Base-by-base conservation (phyloP, 2,888 invertebrate genomes). In the Lasioglossum leucozonium region DNA sequence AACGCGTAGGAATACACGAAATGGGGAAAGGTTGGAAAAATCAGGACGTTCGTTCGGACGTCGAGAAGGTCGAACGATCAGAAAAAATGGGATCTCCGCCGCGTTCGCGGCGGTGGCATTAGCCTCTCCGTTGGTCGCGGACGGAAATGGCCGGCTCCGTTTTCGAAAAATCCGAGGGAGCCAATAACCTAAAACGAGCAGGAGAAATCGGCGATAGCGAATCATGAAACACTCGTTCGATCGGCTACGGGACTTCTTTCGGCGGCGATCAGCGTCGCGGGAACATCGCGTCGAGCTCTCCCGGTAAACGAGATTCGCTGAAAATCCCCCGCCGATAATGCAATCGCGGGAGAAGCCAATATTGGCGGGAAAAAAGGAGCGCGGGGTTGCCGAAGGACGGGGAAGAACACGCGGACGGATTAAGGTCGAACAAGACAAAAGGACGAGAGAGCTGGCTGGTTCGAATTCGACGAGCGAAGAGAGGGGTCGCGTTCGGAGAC, bases 341-440 rank as follows among this genome's bases (percentile, higher is more conserved):
- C 58, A 74, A 82, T 81, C 74, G 58, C 74, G 51, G 51, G 47
- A 18, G 71, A 40, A 26, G 58, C 22, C 69, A 58, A 81, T 82
- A 75, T 82, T 82, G 74, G 81, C 62, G 80, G 62, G 82, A 51
- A 80, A 77, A n/a, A 77, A 47, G 71, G 62, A 55, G 51, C 47
- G n/a, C 16, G 26, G n/a, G 16, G 42, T 65, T 51, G 40, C 30
- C 58, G 40, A 58, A n/a, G 62, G 42, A 26, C 72, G 72, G 51
- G 71, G 34, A 58, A 73, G 34, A 58, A 73, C 47, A 81, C 73
- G 76, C 58, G 51, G 42, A 55, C 40, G 83, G 77, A 84, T 85
- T 80, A 85, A 78, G 79, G 65, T 76, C 65, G 80, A 72, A 76
- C 72, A 72, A 85, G 78, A 76, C 58, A 79, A 67, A 72, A 78